phyloP scores from a whole-genome alignment of 2,797 vertebrate genomes.

The Setipinna tenuifilis region DNA sequence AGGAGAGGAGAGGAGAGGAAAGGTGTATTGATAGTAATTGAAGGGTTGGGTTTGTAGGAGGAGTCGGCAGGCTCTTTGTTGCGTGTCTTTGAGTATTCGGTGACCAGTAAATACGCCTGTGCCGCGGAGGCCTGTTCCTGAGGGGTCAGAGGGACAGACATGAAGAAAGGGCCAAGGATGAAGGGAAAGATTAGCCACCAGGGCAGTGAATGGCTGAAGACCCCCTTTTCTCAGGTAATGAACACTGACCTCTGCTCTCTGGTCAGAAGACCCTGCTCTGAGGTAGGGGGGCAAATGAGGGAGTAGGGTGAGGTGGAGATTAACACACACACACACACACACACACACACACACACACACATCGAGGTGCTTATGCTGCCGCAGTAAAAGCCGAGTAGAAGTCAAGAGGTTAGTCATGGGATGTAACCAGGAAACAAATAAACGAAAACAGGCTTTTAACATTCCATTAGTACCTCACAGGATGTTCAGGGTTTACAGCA shows the following conservation, averaged over 20 bases:
- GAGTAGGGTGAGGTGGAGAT: too few relatives aligned
- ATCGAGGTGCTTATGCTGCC: too few relatives aligned
- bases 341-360: too few relatives aligned
- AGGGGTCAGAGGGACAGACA: background rate
- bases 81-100: conserved; percentile 3
- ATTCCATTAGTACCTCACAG: background rate
- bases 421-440: background rate
- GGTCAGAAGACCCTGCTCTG: conserved; percentile 12
- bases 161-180: background rate
- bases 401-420: background rate
- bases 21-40: background rate
- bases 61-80: background rate
- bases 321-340: too few relatives aligned
- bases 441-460: background rate
- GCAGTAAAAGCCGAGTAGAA: too few relatives aligned
- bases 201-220: background rate
- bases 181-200: conserved; percentile 7
- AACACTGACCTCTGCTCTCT: conserved; percentile 35
- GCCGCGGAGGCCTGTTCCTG: background rate
- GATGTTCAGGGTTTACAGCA: background rate
- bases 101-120: conserved; percentile 2
- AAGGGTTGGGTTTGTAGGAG: background rate
- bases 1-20: background rate
- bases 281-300: background rate
- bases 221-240: background rate